Base-by-base conservation (phyloP, 2,797 vertebrate species). In the Sebastes oblongus region DNA sequence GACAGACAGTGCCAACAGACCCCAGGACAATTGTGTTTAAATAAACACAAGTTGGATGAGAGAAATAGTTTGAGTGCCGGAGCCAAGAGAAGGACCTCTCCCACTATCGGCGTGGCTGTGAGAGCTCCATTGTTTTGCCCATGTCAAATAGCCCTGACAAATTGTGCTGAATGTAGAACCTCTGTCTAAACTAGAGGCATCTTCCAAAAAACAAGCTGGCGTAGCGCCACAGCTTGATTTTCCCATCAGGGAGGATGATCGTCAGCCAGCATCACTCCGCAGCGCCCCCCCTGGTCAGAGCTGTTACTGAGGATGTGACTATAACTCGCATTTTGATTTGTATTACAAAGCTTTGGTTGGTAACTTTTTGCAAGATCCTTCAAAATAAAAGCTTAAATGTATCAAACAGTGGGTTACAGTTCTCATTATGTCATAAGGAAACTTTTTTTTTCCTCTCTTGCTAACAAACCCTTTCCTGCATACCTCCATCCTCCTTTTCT, bases 141-240 rank as follows among this genome's bases (percentile, higher is more conserved):
- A 6, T 88, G 78, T 81, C 34, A 86, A 90, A 88, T 24, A 86
- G 16, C 79, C 85, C 72, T 82, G 87, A 91, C 85, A 84, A 88
- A 88, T 84, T 83, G 82, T 66, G 62, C 82, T 88, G 86, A 86
- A 84, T 82, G 78, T 68, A 80, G 72, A 90, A 87, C 76, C 70
- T 86, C 82, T 78, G 70, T 81, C 81, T 84, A 77, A 89, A 88
- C 75, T 61, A 12, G 67, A 88, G 82, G 86, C 75, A 87, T 90
- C 84, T 83, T 87, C 83, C 83, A 87, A 84, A 84, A 90, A 86
- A 83, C 72, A 83, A 46, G 66, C 36, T 88, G 92, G 89, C 89
- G 64, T 20, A 0, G 34, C 3, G 75, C 83, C 90, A 89, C 79
- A 34, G 42, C 62, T 58, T 72, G 46, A 62, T 86, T 91, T 91